A percentile compares a stretch with the other conserved stretches of the same genome.
Conservation (phyloP, 2,888 invertebrate genomes). For the Arctia plantaginis region DNA sequence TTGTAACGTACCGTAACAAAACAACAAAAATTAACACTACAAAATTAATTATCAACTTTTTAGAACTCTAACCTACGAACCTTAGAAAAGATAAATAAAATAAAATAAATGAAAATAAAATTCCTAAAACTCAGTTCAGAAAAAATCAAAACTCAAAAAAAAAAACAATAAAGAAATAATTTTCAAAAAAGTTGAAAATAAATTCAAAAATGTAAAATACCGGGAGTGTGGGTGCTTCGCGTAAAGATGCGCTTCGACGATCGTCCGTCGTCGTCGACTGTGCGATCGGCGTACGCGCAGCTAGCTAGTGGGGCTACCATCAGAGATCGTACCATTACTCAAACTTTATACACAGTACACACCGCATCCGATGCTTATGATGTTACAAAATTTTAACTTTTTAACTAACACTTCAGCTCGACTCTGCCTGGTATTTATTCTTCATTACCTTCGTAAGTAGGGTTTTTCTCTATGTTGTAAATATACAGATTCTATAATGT, state of each 20-base stretch:
- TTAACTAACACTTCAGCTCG: slow-evolving; percentile 24
- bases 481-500: background rate
- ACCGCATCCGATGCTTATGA: slow-evolving; percentile 44
- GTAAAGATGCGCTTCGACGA: slow-evolving; percentile 68
- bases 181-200: slow-evolving; percentile 31
- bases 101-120: background rate
- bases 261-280: slow-evolving; percentile 66
- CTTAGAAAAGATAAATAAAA: background rate
- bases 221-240: slow-evolving; percentile 53
- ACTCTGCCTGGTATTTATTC: slow-evolving; percentile 19
- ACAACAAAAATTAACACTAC: background rate
- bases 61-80: background rate
- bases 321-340: slow-evolving; percentile 56
- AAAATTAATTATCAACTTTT: background rate
- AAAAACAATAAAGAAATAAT: slow-evolving; percentile 37
- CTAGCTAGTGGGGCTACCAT: slow-evolving; percentile 45
- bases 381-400: slow-evolving; percentile 49
- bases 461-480: background rate
- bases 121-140: slow-evolving; percentile 11
- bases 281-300: slow-evolving; percentile 52
- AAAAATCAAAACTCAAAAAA: slow-evolving; percentile 21
- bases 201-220: slow-evolving; percentile 47
- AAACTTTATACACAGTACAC: slow-evolving; percentile 56
- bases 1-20: slow-evolving; percentile 7
- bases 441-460: background rate